Evolutionary conservation across 23 tunicate species (phyloP).

Genomic region (Ascidia mentula): DNA sequence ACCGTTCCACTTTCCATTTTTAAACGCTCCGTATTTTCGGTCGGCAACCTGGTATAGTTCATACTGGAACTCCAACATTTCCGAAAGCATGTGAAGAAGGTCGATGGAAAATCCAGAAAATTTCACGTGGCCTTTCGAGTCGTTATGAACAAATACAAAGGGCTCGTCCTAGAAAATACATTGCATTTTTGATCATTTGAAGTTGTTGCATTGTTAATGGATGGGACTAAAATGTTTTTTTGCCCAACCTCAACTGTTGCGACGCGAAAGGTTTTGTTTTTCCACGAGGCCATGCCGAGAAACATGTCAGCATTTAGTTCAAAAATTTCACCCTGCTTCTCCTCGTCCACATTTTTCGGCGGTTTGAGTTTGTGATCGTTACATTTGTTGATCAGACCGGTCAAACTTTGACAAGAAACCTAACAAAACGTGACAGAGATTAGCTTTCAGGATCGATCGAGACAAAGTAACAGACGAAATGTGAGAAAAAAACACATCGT

Average conservation of each 20-base stretch:
- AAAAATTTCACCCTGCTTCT: neutral
- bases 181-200: neutral
- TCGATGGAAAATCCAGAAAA: conserved; percentile 75
- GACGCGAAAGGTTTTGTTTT: conserved; percentile 39
- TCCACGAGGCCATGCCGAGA: conserved; percentile 2
- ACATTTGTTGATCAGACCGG: neutral
- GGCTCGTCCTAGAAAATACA: conserved; percentile 44
- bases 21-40: conserved; percentile 51
- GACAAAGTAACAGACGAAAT: too few relatives aligned
- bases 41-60: conserved; percentile 63
- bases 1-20: conserved; percentile 75
- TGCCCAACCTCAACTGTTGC: conserved; percentile 49
- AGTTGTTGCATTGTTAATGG: neutral
- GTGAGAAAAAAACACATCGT: too few relatives aligned
- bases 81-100: conserved; percentile 52
- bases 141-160: conserved; percentile 49
- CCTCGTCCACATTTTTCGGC: neutral
- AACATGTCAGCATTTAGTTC: neutral
- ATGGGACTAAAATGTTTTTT: neutral
- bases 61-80: conserved; percentile 38
- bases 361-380: neutral
- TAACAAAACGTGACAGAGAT: too few relatives aligned
- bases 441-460: too few relatives aligned
- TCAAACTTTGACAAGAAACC: neutral
- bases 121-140: conserved; percentile 12